Evolutionary conservation across 2,797 vertebrate genomes (phyloP).

Genomic region (Hydrocynus forskahlii): DNA sequence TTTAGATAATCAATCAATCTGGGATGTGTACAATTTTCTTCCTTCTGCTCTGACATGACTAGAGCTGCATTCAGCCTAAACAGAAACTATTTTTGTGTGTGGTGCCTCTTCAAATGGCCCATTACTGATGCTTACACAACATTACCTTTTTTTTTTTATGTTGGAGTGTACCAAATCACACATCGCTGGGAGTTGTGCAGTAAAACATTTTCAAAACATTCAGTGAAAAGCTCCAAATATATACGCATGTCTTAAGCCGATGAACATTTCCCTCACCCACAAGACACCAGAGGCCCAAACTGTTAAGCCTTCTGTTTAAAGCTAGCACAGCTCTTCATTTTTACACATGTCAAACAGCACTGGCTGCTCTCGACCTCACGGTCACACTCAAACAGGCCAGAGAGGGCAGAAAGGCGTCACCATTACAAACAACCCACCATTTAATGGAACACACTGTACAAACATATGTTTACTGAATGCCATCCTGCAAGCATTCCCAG

Average conservation of each 20-base stretch:
- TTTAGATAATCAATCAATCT: slow-evolving; percentile 18
- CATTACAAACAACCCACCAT: slow-evolving; percentile 4
- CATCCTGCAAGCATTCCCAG: not conserved
- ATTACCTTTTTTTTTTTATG: not conserved
- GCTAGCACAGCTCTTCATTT: not conserved
- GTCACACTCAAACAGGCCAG: slow-evolving; percentile 31
- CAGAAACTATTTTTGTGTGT: not conserved
- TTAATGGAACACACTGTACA: slow-evolving; percentile 1
- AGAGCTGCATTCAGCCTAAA: slow-evolving; percentile 1
- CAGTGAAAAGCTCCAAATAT: not conserved
- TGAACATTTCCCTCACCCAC: not conserved
- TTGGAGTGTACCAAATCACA: slow-evolving; percentile 7
- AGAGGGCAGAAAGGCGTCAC: not conserved
- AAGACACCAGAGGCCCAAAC: not conserved
- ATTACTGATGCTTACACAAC: not conserved
- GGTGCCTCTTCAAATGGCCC: not conserved
- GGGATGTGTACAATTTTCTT: not conserved
- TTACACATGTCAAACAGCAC: slow-evolving; percentile 14
- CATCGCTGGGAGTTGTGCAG: not conserved
- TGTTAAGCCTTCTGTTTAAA: not conserved
- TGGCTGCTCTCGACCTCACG: slow-evolving; percentile 2
- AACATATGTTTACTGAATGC: slow-evolving; percentile 8
- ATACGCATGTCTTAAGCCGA: not conserved
- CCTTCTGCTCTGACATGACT: not conserved
- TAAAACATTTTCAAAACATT: not conserved